Evolutionary conservation across 2,888 invertebrate genomes (phyloP).

Genomic region (Elgonia sp.): DNA sequence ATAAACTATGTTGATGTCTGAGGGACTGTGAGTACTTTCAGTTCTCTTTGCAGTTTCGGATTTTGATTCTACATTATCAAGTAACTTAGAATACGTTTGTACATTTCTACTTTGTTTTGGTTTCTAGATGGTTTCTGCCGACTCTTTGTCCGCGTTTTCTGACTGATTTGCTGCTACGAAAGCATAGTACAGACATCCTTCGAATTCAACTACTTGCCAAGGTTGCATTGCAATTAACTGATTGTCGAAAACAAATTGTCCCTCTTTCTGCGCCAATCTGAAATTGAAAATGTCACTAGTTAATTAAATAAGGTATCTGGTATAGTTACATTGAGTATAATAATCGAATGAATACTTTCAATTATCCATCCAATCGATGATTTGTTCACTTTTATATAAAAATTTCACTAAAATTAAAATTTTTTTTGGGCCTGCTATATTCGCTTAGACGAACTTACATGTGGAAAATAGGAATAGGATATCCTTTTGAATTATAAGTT

Average conservation of each 20-base stretch:
- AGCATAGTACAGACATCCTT: constrained; percentile 82
- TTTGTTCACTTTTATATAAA: constrained; percentile 30
- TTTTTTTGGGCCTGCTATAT: too few species aligned
- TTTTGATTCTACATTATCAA: too few species aligned
- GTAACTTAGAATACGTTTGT: background rate
- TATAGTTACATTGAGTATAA: background rate
- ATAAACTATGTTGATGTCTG: background rate
- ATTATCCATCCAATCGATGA: constrained; percentile 50
- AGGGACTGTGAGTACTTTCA: background rate
- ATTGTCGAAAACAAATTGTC: constrained; percentile 81
- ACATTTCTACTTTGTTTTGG: background rate
- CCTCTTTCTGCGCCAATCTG: constrained; percentile 78
- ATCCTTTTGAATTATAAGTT: too few species aligned
- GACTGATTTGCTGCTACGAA: constrained; percentile 77
- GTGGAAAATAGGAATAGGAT: too few species aligned
- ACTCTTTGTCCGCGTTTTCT: background rate
- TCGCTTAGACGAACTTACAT: too few species aligned
- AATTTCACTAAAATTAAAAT: too few species aligned
- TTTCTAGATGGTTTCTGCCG: background rate
- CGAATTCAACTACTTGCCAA: constrained; percentile 83
- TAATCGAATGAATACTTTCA: constrained; percentile 53
- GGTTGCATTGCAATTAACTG: constrained; percentile 82
- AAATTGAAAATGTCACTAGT: too few species aligned
- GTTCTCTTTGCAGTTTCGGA: background rate
- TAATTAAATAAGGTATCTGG: constrained; percentile 9